Percentiles rank a stretch among this genome's conserved stretches.
phyloP scores from a whole-genome alignment of 1,140 invertebrate genomes.

The Trichonephila clavipes region DNA sequence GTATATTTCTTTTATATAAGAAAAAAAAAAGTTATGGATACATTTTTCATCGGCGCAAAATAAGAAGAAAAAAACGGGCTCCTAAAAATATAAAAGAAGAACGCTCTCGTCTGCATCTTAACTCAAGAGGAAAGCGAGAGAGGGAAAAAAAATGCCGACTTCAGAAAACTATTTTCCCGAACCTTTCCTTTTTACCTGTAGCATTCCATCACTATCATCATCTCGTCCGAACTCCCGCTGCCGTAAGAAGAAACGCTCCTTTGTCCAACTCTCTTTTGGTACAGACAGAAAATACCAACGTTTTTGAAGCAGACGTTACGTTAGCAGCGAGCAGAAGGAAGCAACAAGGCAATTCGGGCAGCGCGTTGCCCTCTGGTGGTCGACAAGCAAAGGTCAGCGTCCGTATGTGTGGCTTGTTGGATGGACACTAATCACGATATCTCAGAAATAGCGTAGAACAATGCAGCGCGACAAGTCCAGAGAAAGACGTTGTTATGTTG shows the following conservation, averaged over 20 bases:
- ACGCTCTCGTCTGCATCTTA: neutral
- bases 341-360: neutral
- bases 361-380: slow-evolving; percentile 72
- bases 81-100: neutral
- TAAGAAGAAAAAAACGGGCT: neutral
- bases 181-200: slow-evolving; percentile 35
- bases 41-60: neutral
- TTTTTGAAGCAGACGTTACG: neutral
- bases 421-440: slow-evolving; percentile 44
- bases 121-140: neutral
- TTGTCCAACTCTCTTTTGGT: neutral
- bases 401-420: slow-evolving; percentile 24
- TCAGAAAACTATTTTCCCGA: neutral
- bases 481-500: neutral
- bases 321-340: neutral
- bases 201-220: slow-evolving; percentile 46
- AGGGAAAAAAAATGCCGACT: neutral
- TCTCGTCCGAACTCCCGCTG: neutral
- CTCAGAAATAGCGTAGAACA: slow-evolving; percentile 48
- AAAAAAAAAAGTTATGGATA: too few species aligned
- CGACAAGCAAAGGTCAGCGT: slow-evolving; percentile 64
- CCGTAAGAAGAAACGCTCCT: neutral
- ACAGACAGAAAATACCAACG: slow-evolving; percentile 1
- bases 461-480: slow-evolving; percentile 42
- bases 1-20: too few species aligned